These are phyloP conservation scores for Avahi laniger DNA, from an alignment of 2,797 vertebrate genomes.

Conservation along the genomic window DNA sequence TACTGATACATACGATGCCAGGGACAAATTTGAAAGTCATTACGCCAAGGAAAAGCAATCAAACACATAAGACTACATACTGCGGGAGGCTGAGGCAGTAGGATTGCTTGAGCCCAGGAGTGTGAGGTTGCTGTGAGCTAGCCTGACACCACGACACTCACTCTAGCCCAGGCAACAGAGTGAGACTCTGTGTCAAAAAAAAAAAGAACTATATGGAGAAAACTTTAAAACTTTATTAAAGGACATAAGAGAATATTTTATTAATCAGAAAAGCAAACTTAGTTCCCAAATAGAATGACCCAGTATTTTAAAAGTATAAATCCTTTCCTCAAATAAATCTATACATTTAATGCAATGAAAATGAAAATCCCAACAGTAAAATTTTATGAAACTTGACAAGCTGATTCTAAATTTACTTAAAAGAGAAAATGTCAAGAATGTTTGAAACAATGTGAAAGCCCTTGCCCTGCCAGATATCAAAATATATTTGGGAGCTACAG, in stretches of 20 bases:
- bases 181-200: no score
- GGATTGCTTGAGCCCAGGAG: no score
- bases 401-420: neutral
- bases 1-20: no score
- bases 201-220: neutral
- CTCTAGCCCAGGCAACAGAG: no score
- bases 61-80: no score
- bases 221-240: neutral
- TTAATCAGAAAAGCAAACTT: constrained; percentile 44
- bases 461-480: neutral
- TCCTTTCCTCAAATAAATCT: constrained; percentile 39
- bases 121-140: no score
- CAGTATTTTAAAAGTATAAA: constrained; percentile 17
- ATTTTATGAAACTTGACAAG: neutral
- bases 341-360: neutral
- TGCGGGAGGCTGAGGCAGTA: no score
- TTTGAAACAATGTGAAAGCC: neutral
- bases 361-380: neutral
- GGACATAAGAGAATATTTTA: neutral
- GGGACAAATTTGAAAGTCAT: no score
- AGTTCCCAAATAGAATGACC: neutral
- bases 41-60: no score
- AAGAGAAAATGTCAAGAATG: neutral
- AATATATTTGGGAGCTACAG: neutral
- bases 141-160: no score